Percentiles rank a stretch among this genome's conserved stretches.
These are phyloP conservation scores for Poeciliopsis gracilis DNA, from an alignment of 2,797 vertebrate genomes.

Conservation along the genomic window DNA sequence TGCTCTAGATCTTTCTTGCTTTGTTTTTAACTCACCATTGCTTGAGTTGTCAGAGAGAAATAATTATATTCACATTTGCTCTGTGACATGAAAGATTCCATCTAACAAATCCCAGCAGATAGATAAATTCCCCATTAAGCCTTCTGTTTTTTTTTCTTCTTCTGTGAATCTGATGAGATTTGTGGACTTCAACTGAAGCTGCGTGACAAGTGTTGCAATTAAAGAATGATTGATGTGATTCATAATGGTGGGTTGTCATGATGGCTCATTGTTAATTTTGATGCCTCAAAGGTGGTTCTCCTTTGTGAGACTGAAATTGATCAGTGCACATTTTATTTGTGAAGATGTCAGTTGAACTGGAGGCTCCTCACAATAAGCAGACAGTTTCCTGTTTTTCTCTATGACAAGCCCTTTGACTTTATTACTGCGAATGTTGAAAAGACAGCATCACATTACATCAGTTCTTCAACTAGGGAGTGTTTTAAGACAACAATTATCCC, in stretches of 20 bases:
- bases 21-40: background rate
- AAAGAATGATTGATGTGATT: conserved; percentile 22
- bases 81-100: background rate
- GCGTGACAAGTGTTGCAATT: conserved; percentile 3
- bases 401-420: background rate
- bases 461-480: background rate
- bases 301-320: conserved; percentile 21
- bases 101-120: conserved; percentile 33
- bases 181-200: conserved; percentile 20
- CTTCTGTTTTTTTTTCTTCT: conserved; percentile 8
- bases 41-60: background rate
- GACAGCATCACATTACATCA: background rate
- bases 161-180: conserved; percentile 19
- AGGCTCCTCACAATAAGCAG: conserved; percentile 1
- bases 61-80: conserved; percentile 12
- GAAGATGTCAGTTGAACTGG: conserved; percentile 23
- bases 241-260: conserved; percentile 20
- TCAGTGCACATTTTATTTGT: conserved; percentile 23
- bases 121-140: conserved; percentile 8
- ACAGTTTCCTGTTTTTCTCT: background rate
- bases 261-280: conserved; percentile 24
- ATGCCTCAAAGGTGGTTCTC: background rate
- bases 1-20: conserved; percentile 2
- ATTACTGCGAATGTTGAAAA: background rate
- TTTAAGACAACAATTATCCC: background rate